Conservation (phyloP, 2,113 vertebrate species). For the Rhea pennata region DNA sequence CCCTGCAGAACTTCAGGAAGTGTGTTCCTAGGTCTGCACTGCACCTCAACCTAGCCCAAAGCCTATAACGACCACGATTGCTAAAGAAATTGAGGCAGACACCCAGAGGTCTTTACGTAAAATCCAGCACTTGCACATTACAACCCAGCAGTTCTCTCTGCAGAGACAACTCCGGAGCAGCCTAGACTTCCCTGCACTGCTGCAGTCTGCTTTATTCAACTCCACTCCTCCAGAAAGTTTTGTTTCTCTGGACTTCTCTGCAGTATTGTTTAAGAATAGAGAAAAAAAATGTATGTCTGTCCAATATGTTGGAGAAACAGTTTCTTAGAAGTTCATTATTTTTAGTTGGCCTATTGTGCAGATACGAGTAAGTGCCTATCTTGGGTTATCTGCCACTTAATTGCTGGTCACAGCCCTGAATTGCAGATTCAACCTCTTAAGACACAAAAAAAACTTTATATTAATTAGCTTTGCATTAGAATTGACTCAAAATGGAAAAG, state of each 20-base stretch:
- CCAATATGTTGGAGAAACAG: neutral
- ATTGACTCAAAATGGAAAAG: neutral
- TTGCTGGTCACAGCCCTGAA: neutral
- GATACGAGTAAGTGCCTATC: neutral
- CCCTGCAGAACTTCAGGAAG: neutral
- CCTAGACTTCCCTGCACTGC: neutral
- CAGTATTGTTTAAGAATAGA: neutral
- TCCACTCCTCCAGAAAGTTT: neutral
- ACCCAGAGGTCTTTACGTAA: neutral
- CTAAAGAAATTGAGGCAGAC: neutral
- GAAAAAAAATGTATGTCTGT: neutral
- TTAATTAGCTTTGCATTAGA: neutral
- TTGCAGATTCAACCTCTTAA: neutral
- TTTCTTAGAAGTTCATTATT: neutral
- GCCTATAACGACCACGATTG: neutral
- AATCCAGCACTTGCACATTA: neutral
- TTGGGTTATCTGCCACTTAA: neutral
- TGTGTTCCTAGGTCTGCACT: fast-evolving
- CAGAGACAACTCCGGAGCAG: fast-evolving
- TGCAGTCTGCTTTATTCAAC: neutral
- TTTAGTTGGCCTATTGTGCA: neutral
- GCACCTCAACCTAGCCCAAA: neutral
- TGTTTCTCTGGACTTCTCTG: neutral
- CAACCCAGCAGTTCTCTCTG: fast-evolving
- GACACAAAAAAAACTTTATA: neutral